Percentiles rank a stretch among this genome's conserved stretches.
phyloP scores from a whole-genome alignment of 2,797 vertebrate species.

The Prunella strophiata region DNA sequence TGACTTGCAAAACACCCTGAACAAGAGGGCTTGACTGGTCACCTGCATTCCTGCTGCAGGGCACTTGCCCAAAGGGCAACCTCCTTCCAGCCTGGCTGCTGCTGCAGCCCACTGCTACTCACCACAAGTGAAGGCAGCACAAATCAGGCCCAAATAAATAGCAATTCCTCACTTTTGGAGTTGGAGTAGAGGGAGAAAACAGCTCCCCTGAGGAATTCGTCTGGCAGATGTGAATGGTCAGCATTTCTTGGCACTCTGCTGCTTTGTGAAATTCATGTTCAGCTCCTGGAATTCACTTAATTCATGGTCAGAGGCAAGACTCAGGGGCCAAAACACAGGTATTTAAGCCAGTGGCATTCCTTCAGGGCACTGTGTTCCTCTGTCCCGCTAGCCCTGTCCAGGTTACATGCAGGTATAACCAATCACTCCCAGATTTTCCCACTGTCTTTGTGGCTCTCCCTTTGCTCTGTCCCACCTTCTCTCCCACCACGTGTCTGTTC shows the following conservation, averaged over 20 bases:
- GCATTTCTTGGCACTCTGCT: constrained; percentile 26
- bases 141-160: background rate
- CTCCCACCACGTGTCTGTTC: accelerated
- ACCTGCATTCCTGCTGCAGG: background rate
- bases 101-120: background rate
- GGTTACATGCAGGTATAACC: background rate
- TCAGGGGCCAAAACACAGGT: background rate
- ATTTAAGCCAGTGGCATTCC: background rate
- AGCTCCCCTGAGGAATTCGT: background rate
- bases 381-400: background rate
- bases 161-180: background rate
- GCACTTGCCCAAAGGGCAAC: background rate
- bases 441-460: background rate
- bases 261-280: constrained; percentile 39
- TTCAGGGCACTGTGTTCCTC: background rate
- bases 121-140: background rate
- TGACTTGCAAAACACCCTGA: background rate
- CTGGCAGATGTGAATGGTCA: constrained; percentile 47
- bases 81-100: background rate
- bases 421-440: background rate
- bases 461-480: background rate
- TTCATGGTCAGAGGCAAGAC: background rate
- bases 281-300: background rate
- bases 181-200: background rate
- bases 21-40: background rate